These are phyloP conservation scores for Monoplex corrugatus DNA, from an alignment of 2,888 invertebrate species.

Conservation along the genomic window DNA sequence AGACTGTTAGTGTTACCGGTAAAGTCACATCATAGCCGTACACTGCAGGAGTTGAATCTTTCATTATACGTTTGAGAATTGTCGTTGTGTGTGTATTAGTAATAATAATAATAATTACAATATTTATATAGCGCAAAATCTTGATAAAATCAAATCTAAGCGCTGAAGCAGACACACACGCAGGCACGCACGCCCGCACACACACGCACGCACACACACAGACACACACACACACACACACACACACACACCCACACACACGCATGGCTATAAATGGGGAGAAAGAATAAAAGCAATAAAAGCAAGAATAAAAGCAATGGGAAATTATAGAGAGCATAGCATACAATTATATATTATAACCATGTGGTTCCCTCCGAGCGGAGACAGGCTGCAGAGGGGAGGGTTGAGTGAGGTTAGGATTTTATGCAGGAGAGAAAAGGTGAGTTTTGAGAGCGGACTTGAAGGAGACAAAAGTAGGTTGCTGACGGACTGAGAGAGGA, in stretches of 20 bases:
- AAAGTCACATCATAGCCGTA: too few relatives aligned
- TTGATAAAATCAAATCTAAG: too few relatives aligned
- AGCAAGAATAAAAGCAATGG: background rate
- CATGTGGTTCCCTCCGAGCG: background rate
- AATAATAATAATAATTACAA: too few relatives aligned
- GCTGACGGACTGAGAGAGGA: too few relatives aligned
- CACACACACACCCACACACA: background rate
- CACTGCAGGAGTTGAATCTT: too few relatives aligned
- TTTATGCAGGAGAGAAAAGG: too few relatives aligned
- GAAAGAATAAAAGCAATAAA: background rate
- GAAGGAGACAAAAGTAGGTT: too few relatives aligned
- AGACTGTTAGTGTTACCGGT: too few relatives aligned
- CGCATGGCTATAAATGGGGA: background rate
- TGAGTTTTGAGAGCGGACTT: too few relatives aligned
- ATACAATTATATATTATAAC: background rate
- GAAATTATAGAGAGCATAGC: background rate
- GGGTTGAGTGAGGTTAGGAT: background rate
- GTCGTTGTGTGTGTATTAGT: background rate
- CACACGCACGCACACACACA: background rate
- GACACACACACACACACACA: constrained; percentile 25
- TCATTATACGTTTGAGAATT: background rate
- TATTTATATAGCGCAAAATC: background rate
- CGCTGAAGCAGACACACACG: too few relatives aligned
- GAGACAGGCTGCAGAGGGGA: too few relatives aligned
- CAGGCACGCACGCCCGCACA: too few relatives aligned